Conservation (phyloP, 2,113 vertebrate species). For the Oryzias celebensis region DNA sequence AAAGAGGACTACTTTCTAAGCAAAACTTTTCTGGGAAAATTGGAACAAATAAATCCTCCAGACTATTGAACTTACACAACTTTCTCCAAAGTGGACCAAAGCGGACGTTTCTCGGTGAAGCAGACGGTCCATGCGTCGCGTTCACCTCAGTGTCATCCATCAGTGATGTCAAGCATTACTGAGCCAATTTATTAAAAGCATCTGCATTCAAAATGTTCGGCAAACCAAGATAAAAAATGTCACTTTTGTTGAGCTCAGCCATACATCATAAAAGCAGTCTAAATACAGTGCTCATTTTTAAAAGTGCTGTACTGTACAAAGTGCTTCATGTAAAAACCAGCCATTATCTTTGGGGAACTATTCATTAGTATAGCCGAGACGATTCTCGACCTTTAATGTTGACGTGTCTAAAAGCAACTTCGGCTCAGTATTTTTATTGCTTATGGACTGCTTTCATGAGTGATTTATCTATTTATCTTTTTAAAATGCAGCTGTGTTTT, state of each 20-base stretch:
- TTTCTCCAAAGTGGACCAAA: neutral
- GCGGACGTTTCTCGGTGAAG: slow-evolving; percentile 4
- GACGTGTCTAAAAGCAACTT: neutral
- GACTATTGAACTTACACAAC: no score
- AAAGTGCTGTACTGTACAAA: slow-evolving; percentile 10
- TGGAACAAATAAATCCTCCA: no score
- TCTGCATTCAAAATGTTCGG: slow-evolving; percentile 36
- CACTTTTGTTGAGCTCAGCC: slow-evolving; percentile 27
- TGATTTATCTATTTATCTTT: neutral
- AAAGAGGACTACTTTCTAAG: no score
- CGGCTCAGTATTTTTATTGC: neutral
- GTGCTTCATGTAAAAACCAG: slow-evolving; percentile 1
- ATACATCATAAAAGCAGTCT: slow-evolving; percentile 41
- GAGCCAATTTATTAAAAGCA: slow-evolving; percentile 53
- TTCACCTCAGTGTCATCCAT: slow-evolving; percentile 41
- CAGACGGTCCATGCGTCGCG: slow-evolving; percentile 23
- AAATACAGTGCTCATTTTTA: slow-evolving; percentile 17
- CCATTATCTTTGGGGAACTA: neutral
- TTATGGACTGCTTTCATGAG: neutral
- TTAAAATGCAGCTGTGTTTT: neutral
- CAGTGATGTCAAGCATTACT: slow-evolving; percentile 41
- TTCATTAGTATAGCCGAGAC: neutral
- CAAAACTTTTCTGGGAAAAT: no score
- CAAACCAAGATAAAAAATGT: slow-evolving; percentile 38
- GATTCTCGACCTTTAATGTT: no score